Evolutionary conservation across 2,888 invertebrate genomes (phyloP).

Genomic region (Campoplex capitator): DNA sequence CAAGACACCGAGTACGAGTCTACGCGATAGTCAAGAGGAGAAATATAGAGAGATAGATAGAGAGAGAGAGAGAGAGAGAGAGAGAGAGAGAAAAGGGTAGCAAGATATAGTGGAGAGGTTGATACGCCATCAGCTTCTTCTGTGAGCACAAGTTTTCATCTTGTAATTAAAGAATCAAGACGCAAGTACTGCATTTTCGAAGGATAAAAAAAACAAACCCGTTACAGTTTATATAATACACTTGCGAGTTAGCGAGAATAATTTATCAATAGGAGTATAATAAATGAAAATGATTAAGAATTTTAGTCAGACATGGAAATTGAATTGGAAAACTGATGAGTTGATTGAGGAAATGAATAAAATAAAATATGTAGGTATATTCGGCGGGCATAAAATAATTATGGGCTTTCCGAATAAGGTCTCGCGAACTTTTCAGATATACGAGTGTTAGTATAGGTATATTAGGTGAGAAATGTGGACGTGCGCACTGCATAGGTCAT

Average conservation of each 20-base stretch:
- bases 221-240: too few species aligned
- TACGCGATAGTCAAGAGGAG: slow-evolving; percentile 27
- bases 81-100: neutral
- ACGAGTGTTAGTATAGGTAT: neutral
- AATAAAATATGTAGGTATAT: slow-evolving; percentile 6
- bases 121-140: neutral
- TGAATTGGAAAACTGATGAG: neutral
- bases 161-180: neutral
- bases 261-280: neutral
- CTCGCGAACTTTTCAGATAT: neutral
- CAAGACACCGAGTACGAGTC: slow-evolving; percentile 4
- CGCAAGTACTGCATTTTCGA: too few species aligned
- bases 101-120: neutral
- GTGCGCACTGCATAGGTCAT: neutral
- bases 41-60: neutral
- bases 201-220: too few species aligned
- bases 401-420: too few species aligned
- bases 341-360: neutral
- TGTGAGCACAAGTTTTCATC: neutral
- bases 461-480: neutral
- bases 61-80: neutral
- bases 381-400: neutral
- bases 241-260: neutral
- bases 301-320: neutral
- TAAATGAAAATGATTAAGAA: neutral